Evolutionary conservation across 1,140 invertebrate species (phyloP).

Genomic region (Pachypsylla venusta): DNA sequence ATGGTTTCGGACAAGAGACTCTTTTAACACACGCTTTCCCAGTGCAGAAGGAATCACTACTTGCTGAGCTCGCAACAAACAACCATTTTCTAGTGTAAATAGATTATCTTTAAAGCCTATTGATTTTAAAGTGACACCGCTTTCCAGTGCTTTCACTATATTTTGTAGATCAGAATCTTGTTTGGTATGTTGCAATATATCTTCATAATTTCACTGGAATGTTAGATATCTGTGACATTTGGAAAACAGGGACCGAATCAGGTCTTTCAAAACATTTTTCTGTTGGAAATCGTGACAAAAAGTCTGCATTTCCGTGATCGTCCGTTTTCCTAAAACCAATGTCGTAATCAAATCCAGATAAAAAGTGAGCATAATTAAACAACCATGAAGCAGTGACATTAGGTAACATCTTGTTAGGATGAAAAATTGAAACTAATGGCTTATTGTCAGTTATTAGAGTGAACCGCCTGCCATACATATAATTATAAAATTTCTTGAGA

Average conservation of each 20-base stretch:
- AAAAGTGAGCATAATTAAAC: conserved; percentile 28
- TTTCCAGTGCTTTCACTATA: not conserved
- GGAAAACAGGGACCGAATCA: not conserved
- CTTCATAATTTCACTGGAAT: not conserved
- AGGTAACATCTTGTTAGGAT: conserved; percentile 26
- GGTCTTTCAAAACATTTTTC: not conserved
- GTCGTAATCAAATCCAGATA: conserved; percentile 28
- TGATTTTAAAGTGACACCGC: not conserved
- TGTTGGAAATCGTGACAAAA: conserved; percentile 22
- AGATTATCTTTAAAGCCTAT: not conserved
- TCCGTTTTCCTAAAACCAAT: conserved; percentile 25
- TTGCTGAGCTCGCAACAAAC: not conserved
- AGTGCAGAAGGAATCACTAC: conserved; percentile 24
- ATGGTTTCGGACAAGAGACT: conserved; percentile 32
- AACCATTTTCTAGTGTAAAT: not conserved
- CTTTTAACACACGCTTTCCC: conserved; percentile 27
- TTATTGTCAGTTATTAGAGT: conserved; percentile 34
- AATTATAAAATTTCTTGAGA: conserved; percentile 34
- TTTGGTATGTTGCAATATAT: not conserved
- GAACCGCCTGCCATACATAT: conserved; percentile 33
- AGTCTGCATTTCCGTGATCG: conserved; percentile 26
- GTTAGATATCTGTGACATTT: not conserved
- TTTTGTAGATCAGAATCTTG: not conserved
- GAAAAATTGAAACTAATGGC: conserved; percentile 34
- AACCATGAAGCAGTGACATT: conserved; percentile 24